These are phyloP conservation scores for Podarcis siculus DNA, from an alignment of 2,797 vertebrate species.

Conservation along the genomic window DNA sequence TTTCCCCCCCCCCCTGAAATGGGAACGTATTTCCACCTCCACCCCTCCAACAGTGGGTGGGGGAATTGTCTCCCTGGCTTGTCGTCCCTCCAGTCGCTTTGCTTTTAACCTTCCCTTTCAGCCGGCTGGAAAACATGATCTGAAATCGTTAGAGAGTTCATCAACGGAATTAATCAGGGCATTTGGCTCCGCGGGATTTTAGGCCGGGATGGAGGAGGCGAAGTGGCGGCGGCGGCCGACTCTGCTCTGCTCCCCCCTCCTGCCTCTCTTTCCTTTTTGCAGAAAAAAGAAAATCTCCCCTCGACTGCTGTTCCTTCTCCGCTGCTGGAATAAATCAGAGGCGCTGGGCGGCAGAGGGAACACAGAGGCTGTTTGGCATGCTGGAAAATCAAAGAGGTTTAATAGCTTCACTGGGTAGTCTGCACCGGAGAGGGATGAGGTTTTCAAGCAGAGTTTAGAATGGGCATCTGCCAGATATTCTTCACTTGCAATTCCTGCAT, in stretches of 20 bases:
- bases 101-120: not conserved
- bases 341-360: not conserved
- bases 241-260: not conserved
- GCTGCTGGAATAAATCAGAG: not conserved
- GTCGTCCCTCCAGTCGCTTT: not conserved
- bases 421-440: not conserved
- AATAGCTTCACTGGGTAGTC: not conserved
- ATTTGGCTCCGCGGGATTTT: not conserved
- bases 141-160: not conserved
- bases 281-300: not conserved
- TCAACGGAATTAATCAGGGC: not conserved
- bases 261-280: not conserved
- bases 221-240: not conserved
- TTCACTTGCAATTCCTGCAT: too few relatives aligned
- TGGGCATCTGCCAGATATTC: too few relatives aligned
- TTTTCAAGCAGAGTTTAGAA: too few relatives aligned
- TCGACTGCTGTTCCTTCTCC: not conserved
- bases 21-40: not conserved
- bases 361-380: not conserved
- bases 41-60: too few relatives aligned
- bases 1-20: not conserved
- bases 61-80: not conserved
- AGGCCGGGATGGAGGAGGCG: not conserved
- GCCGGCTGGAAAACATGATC: slow-evolving; percentile 1
- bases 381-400: not conserved